Base-by-base conservation (phyloP, 30 jellyfish, hydroid and myxozoan species). In the Chironex yamaguchii region DNA sequence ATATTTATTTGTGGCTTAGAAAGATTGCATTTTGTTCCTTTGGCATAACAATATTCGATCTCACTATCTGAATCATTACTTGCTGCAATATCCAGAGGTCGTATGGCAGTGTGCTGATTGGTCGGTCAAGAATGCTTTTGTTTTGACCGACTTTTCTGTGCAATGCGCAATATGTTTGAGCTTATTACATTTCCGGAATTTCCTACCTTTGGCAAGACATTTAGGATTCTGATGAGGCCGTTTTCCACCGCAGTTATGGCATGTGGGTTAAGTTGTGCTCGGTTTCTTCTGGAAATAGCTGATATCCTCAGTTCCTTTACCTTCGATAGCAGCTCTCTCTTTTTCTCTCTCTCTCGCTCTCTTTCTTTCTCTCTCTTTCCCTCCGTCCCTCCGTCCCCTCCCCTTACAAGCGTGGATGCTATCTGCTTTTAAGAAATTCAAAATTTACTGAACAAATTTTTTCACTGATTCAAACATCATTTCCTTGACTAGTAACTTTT, bases 141-240 rank as follows among this genome's bases (percentile, higher is more conserved):
- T 25, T 75, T 33, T 25, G 76, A 30, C 11, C 76, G 78, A 62
- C 77, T 49, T 42, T 75, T 53, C 17, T 49, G 14, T 49, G n/a
- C n/a, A n/a, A n/a, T n/a, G n/a, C n/a, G 87, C 87, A 75, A 75
- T 49, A 29, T 75, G 87, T 23, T 51, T 75, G 29, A n/a, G 14
- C 22, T 75, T 75, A 0, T 32, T 0, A 49, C 87, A 75, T 2
- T 21, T 29, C 21, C 87, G 77, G 29, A 74, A 75, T 1, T 30
- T 28, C 52, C 52, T n/a, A 2, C 87, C 79, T 49, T n/a, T 75
- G 28, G 87, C 87, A 4, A 63, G 87, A 62, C 76, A 75, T 23
- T 1, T 29, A 23, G 13, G 23, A 29, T 75, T 75, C 29, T 22
- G 2, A 32, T 29, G 74, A 14, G 73, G 73, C 73, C 74, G 27